Evolutionary conservation across 2,888 invertebrate genomes (phyloP).

Genomic region (Euproctis similis): DNA sequence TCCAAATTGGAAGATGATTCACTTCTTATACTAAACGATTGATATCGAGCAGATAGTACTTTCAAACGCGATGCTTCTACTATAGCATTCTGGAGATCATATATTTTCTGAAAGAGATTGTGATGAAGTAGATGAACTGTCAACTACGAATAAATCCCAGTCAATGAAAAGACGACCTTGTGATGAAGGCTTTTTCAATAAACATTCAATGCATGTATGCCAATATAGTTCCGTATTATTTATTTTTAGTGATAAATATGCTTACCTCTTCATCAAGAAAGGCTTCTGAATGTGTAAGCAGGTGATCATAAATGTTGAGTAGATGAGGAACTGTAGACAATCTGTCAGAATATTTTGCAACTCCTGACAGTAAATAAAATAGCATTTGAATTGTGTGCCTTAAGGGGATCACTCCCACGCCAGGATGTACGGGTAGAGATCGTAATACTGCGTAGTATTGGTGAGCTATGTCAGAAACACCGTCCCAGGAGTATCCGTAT

Average conservation of each 20-base stretch:
- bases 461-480: conserved; percentile 71
- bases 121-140: too few species aligned
- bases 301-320: conserved; percentile 69
- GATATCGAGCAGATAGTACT: conserved; percentile 33
- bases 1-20: conserved; percentile 37
- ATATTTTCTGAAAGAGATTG: conserved; percentile 62
- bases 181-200: too few species aligned
- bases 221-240: too few species aligned
- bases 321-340: conserved; percentile 79
- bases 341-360: conserved; percentile 44
- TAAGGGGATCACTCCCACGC: conserved; percentile 79
- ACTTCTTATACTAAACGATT: conserved; percentile 49
- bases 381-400: conserved; percentile 75
- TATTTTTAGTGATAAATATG: too few species aligned
- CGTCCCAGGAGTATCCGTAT: conserved; percentile 79
- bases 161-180: too few species aligned
- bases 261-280: conserved; percentile 83
- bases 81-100: conserved; percentile 58
- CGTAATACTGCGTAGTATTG: conserved; percentile 74
- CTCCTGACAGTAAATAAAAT: conserved; percentile 61
- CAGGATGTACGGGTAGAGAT: conserved; percentile 73
- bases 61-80: conserved; percentile 52
- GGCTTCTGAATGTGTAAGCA: conserved; percentile 73
- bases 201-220: too few species aligned
- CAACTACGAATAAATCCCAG: too few species aligned